These are phyloP conservation scores for Acipenser oxyrinchus DNA, from an alignment of 2,797 vertebrate species.

Conservation along the genomic window DNA sequence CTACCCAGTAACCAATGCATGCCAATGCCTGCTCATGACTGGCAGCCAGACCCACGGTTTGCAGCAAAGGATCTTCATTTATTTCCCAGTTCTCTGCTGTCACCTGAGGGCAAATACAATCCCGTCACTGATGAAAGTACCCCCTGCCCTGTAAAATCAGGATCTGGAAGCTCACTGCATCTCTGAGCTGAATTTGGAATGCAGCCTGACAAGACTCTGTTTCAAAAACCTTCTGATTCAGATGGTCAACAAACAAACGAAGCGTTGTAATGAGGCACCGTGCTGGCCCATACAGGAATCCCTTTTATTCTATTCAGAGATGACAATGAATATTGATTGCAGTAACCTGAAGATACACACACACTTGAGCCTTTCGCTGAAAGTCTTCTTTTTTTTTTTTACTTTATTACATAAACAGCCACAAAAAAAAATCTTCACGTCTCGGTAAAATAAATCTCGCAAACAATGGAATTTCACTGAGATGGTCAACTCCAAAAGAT, in stretches of 20 bases:
- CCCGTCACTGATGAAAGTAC: conserved; percentile 17
- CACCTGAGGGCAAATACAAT: conserved; percentile 17
- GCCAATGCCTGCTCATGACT: background rate
- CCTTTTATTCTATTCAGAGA: conserved; percentile 4
- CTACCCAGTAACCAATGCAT: conserved; percentile 8
- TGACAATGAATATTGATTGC: conserved; percentile 9
- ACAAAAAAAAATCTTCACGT: background rate
- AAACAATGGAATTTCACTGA: too few species aligned
- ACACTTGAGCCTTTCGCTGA: background rate
- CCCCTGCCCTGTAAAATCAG: conserved; percentile 11
- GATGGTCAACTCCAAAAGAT: too few species aligned
- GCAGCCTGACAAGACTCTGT: conserved; percentile 11
- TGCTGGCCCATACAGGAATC: conserved; percentile 4
- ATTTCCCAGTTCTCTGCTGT: conserved; percentile 11
- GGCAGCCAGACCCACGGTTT: conserved; percentile 6
- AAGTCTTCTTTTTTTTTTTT: background rate
- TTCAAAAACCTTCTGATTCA: conserved; percentile 15
- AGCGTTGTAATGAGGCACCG: conserved; percentile 13
- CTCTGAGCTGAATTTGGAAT: conserved; percentile 8
- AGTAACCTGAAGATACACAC: conserved; percentile 2
- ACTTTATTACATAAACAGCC: background rate
- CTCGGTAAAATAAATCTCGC: too few species aligned
- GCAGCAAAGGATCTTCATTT: conserved; percentile 7
- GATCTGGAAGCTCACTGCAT: conserved; percentile 11
- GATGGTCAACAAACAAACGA: conserved; percentile 17